phyloP scores from a whole-genome alignment of 2,113 vertebrate species.

The Calonectris borealis region DNA sequence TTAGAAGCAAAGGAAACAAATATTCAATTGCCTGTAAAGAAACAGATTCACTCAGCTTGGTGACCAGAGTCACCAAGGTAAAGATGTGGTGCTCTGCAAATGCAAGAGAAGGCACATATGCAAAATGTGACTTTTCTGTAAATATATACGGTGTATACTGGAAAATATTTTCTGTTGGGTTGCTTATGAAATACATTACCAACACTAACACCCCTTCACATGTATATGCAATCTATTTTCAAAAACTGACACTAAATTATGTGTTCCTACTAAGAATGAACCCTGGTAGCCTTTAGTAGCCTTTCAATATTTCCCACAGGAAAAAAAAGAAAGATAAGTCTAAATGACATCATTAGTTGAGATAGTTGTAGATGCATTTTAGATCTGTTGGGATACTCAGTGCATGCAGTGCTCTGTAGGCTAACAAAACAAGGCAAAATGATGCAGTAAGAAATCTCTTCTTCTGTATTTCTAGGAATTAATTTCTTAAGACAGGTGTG shows the following conservation, averaged over 20 bases:
- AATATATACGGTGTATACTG: neutral
- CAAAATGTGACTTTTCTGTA: slow-evolving; percentile 40
- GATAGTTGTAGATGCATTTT: slow-evolving; percentile 34
- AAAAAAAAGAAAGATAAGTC: neutral
- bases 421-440: slow-evolving; percentile 20
- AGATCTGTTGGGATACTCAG: slow-evolving; percentile 9
- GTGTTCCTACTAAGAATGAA: slow-evolving; percentile 11
- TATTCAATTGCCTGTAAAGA: neutral
- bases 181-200: neutral
- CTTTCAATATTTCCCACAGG: slow-evolving; percentile 32
- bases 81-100: neutral
- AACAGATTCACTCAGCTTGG: neutral
- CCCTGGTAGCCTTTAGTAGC: neutral
- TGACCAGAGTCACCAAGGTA: neutral
- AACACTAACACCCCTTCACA: neutral
- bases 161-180: slow-evolving; percentile 37
- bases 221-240: neutral
- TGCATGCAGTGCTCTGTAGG: neutral
- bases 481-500: neutral
- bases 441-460: neutral
- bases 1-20: neutral
- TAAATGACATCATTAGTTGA: slow-evolving; percentile 14
- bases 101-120: neutral
- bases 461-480: neutral
- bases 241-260: slow-evolving; percentile 28